Base-by-base conservation (phyloP, 1,140 invertebrate species). In the Pseudomyrmex cubaensis region DNA sequence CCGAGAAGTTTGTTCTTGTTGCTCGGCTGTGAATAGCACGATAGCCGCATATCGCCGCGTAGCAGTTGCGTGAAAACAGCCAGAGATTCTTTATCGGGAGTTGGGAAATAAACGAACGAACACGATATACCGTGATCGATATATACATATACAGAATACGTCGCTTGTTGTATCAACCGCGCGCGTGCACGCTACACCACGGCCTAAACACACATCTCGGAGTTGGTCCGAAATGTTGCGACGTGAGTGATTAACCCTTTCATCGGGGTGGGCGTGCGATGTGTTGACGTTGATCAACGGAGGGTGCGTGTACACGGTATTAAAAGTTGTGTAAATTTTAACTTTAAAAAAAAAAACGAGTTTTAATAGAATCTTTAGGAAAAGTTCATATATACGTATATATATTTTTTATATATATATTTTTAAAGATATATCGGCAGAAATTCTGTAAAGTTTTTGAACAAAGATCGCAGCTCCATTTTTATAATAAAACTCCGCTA, bases 161-260 rank as follows among this genome's bases (percentile, higher is more conserved):
- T 61, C 7, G 22, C 54, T 35, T 67, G 76, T 69, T 48, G 64
- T 48, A 80, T 72, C 64, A 80, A 46, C 75, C 50, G 76, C 76
- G 72, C 76, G 76, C 66, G 35, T 35, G 35, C 35, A 35, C 35
- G 35, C 35, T 35, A 35, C 35, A 35, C 5, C 25, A 80, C 52
- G 62, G 15, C 52, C 76, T 78, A 70, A 78, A 70, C 76, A 80
- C 48, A 80, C 64, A 70, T 80, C 76, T 48, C 76, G 48, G 59
- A 35, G 61, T 44, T 66, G 66, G 66, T 66, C 76, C 76, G 50
- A 80, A 80, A 80, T 59, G 66, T 80, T 72, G n/a, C 66, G 76
- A 72, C 66, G 54, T 59, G 66, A 80, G 76, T 56, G 66, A 80
- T 80, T 80, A 80, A 80, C 44, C 76, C 66, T 80, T 80, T 80